phyloP scores from a whole-genome alignment of 2,888 invertebrate genomes.

The Dascillus cervinus region DNA sequence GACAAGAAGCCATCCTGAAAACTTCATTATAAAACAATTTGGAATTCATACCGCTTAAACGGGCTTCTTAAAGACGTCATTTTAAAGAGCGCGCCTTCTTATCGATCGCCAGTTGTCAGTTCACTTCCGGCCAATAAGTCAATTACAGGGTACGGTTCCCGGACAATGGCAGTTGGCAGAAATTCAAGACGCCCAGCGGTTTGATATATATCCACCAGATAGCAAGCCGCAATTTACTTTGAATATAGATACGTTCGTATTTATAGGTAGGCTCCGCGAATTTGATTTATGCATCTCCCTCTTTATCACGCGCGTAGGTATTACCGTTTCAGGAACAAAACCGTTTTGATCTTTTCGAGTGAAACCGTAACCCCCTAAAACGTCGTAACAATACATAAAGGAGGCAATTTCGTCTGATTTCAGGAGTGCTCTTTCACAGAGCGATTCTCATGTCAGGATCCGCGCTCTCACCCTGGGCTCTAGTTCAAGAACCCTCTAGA shows the following conservation, averaged over 20 bases:
- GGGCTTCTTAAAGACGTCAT: constrained; percentile 27
- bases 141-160: constrained; percentile 39
- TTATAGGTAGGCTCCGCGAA: constrained; percentile 33
- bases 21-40: constrained; percentile 30
- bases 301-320: no score
- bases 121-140: constrained; percentile 43
- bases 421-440: constrained; percentile 82
- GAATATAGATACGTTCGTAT: constrained; percentile 37
- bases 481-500: constrained; percentile 72
- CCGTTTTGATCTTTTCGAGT: no score
- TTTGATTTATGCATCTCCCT: no score
- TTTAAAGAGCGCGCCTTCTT: constrained; percentile 27
- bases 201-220: constrained; percentile 39
- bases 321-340: no score
- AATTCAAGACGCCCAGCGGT: constrained; percentile 39
- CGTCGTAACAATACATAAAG: no score
- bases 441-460: constrained; percentile 88
- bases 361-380: constrained; percentile 2
- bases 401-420: constrained; percentile 31
- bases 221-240: constrained; percentile 34
- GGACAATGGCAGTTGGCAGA: constrained; percentile 42
- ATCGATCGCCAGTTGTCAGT: constrained; percentile 33
- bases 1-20: constrained; percentile 17
- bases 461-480: constrained; percentile 81
- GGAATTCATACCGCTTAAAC: constrained; percentile 18